A percentile compares a stretch with the other conserved stretches of the same genome.
phyloP scores from a whole-genome alignment of 2,888 invertebrate species.

The Ypsolopha scabrella region DNA sequence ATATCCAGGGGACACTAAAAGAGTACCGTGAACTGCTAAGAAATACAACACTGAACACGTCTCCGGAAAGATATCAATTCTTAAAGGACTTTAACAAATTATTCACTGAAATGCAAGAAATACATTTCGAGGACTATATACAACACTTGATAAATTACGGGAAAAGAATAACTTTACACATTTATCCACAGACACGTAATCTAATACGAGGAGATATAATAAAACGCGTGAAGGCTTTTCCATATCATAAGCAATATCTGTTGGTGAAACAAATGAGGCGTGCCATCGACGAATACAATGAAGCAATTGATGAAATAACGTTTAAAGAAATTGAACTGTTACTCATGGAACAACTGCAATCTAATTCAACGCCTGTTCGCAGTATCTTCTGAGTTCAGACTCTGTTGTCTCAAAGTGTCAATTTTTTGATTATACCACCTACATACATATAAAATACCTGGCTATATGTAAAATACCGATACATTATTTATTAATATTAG shows the following conservation, averaged over 20 bases:
- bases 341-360: no score
- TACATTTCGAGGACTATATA: background rate
- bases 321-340: no score
- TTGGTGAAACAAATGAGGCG: background rate
- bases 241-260: background rate
- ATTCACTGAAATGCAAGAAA: background rate
- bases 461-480: no score
- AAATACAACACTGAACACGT: background rate
- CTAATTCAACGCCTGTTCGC: no score
- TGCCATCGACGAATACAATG: background rate
- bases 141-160: background rate
- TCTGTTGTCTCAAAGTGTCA: no score
- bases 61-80: background rate
- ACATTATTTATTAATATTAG: no score
- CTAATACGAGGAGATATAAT: background rate
- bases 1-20: constrained; percentile 21
- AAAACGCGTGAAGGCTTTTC: background rate
- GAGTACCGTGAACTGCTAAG: constrained; percentile 13
- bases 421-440: no score
- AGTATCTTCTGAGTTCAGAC: no score
- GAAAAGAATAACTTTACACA: background rate
- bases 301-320: no score
- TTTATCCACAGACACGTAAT: background rate
- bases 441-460: background rate
- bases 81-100: background rate